These are phyloP conservation scores for Hippocampus guttulatus DNA, from an alignment of 2,113 vertebrate genomes.

Conservation along the genomic window DNA sequence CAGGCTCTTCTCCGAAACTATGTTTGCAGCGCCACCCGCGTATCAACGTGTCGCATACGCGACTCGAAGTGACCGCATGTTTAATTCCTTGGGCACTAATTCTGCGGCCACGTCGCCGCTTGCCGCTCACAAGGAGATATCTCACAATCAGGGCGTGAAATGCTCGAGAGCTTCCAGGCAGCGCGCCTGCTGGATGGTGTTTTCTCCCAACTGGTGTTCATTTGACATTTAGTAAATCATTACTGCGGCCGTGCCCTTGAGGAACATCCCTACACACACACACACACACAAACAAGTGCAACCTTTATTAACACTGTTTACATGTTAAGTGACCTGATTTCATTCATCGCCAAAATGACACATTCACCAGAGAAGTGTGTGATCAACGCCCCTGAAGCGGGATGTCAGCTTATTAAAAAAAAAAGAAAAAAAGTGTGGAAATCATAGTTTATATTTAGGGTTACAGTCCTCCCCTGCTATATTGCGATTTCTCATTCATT, in stretches of 20 bases:
- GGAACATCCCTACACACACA: slow-evolving; percentile 34
- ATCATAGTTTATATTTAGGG: not conserved
- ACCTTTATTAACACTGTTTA: slow-evolving; percentile 49
- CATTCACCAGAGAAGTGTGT: slow-evolving; percentile 45
- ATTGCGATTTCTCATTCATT: not conserved
- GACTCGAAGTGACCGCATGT: slow-evolving; percentile 23
- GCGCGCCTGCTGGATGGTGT: slow-evolving; percentile 59
- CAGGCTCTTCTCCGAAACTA: slow-evolving; percentile 17
- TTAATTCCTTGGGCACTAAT: slow-evolving; percentile 29
- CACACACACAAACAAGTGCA: slow-evolving; percentile 14
- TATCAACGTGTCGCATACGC: slow-evolving; percentile 13
- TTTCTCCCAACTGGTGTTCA: slow-evolving; percentile 66
- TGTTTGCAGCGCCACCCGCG: slow-evolving; percentile 7
- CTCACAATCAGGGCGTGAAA: slow-evolving; percentile 76
- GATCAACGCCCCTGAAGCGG: slow-evolving; percentile 16
- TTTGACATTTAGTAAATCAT: slow-evolving; percentile 76
- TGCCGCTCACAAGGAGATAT: slow-evolving; percentile 53
- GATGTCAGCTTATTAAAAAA: slow-evolving; percentile 20
- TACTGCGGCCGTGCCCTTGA: slow-evolving; percentile 53
- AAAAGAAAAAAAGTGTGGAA: not conserved
- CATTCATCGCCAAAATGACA: slow-evolving; percentile 51
- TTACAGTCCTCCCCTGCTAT: not conserved
- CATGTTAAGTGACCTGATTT: slow-evolving; percentile 64
- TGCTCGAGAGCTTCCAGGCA: slow-evolving; percentile 70
- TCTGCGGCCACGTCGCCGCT: slow-evolving; percentile 35